Evolutionary conservation across 2,888 invertebrate species (phyloP).

Genomic region (Lamellibrachia satsuma): DNA sequence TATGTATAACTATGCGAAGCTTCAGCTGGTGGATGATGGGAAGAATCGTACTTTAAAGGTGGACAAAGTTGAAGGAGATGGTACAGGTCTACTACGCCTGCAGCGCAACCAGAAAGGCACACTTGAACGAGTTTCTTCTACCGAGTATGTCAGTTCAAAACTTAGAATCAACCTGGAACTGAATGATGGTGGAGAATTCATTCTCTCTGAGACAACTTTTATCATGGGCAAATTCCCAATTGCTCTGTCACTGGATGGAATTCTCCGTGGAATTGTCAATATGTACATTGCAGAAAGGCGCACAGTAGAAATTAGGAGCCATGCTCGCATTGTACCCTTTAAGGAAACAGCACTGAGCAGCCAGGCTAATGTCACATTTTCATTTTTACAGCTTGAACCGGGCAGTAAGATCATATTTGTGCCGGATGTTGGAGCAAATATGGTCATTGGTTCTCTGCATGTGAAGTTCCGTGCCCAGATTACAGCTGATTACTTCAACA

Average conservation of each 20-base stretch:
- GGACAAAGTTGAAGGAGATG: slow-evolving; percentile 50
- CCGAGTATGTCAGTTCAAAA: slow-evolving; percentile 42
- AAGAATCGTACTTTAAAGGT: slow-evolving; percentile 43
- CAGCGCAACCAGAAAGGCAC: slow-evolving; percentile 48
- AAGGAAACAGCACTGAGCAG: slow-evolving; percentile 39
- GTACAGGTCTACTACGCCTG: slow-evolving; percentile 50
- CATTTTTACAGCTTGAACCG: slow-evolving; percentile 51
- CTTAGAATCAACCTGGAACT: slow-evolving; percentile 51
- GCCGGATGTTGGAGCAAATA: slow-evolving; percentile 47
- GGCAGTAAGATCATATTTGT: slow-evolving; percentile 48
- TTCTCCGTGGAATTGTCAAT: slow-evolving; percentile 47
- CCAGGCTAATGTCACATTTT: slow-evolving; percentile 51
- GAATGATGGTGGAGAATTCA: slow-evolving; percentile 51
- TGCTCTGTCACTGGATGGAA: slow-evolving; percentile 50
- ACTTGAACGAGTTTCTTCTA: slow-evolving; percentile 43
- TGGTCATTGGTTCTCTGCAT: slow-evolving; percentile 45
- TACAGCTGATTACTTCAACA: slow-evolving; percentile 49
- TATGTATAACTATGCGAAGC: slow-evolving; percentile 49
- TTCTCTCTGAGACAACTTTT: slow-evolving; percentile 51
- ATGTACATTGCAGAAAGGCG: slow-evolving; percentile 42
- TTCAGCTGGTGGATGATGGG: slow-evolving; percentile 47
- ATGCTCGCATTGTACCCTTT: slow-evolving; percentile 48
- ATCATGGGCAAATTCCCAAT: slow-evolving; percentile 45
- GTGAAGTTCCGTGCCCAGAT: slow-evolving; percentile 47
- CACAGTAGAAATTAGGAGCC: slow-evolving; percentile 46